Evolutionary conservation across 2,113 vertebrate species (phyloP).

Genomic region (Spilogale gracilis): DNA sequence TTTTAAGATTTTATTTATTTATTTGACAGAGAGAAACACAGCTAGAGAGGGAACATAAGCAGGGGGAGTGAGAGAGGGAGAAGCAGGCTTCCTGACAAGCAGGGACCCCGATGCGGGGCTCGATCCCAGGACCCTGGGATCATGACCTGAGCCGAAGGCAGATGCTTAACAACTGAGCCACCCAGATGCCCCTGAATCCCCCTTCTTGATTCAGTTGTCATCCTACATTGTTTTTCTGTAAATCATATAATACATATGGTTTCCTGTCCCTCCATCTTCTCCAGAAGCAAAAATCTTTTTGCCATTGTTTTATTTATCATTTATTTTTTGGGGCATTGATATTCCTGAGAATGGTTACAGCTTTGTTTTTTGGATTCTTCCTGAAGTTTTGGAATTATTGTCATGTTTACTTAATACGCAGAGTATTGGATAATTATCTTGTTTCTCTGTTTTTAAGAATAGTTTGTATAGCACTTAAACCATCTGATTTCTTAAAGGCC

Average conservation of each 20-base stretch:
- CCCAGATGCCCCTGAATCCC: neutral
- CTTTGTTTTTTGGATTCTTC: neutral
- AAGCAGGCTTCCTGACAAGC: too few relatives aligned
- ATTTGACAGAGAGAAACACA: too few relatives aligned
- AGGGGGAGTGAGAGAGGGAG: too few relatives aligned
- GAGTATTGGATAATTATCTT: neutral
- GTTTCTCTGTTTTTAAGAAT: neutral
- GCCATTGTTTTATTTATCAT: neutral
- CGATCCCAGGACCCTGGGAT: too few relatives aligned
- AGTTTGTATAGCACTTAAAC: neutral
- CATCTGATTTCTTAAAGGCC: neutral
- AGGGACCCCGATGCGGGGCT: too few relatives aligned
- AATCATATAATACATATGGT: neutral
- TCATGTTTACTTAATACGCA: neutral
- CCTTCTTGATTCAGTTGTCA: neutral
- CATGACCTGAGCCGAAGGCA: too few relatives aligned
- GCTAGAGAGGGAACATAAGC: too few relatives aligned
- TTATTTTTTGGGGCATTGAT: neutral
- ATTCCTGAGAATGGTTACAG: neutral
- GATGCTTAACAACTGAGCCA: too few relatives aligned
- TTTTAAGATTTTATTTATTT: too few relatives aligned
- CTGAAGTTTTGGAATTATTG: constrained; percentile 2
- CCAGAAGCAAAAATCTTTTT: constrained; percentile 8
- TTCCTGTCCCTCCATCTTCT: neutral
- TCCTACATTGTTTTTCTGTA: neutral